Evolutionary conservation across 2,797 vertebrate genomes (phyloP), one percentile per base, ranked within the genome.

Genomic region (Sylvia borin): DNA sequence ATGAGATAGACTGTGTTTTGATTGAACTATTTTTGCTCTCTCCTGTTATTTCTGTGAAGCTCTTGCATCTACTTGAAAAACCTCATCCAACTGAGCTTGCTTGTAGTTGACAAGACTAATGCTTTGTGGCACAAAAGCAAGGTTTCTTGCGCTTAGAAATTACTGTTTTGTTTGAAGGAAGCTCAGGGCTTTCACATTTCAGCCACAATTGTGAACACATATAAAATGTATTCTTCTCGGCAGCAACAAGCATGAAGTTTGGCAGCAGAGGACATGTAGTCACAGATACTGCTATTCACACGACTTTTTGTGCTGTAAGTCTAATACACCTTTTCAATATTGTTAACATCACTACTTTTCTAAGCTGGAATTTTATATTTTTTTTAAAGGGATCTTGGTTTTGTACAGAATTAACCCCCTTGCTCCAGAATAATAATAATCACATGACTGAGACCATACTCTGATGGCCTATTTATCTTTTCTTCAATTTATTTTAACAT

Each of bases 51-150:
- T 91, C 68, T 88, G 55, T 54, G 91, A 93, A 82, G n/a, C 40
- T 78, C 60, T 94, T 95, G 65, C 0, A 5, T 95, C 93, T 88
- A 50, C 60, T 95, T 91, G 75, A 96, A 92, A 94, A 95, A 65
- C 76, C 70, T 38, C 16, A 29, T 62, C 73, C 38, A 84, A 7
- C 80, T 61, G 77, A 96, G 61, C 31, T 80, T 92, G 62, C 70
- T 78, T 94, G 82, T 31, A 71, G 40, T 78, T 62, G 90, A 95
- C 20, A 45, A 5, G 50, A 78, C 68, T 94, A 92, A 94, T 10
- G 11, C 17, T 0, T 85, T 93, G 75, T 96, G 93, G 92, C 75
- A 92, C 43, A 62, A 15, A 34, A n/a, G 25, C 9, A 54, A 76
- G 40, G 42, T 64, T 87, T 92, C 85, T 67, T 74, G 36, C 9